Evolutionary conservation across 2,888 invertebrate genomes (phyloP), one percentile per base, ranked within the genome.

Genomic region (Caenorhabditis virilis): DNA sequence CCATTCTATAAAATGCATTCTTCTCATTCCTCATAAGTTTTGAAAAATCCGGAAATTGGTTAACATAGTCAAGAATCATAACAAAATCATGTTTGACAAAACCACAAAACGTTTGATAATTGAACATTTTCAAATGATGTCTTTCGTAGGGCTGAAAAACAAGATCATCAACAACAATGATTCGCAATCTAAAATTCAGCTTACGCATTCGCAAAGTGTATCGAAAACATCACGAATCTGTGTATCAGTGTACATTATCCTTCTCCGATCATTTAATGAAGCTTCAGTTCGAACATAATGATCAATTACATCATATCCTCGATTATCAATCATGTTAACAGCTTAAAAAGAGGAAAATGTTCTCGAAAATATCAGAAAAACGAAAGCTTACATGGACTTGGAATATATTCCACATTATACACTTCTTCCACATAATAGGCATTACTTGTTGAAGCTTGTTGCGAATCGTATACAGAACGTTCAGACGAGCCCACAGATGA

Each of bases 231-330:
- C 67, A 42, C 64, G 23, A 11, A 74, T 74, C 25, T 55, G 64
- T 15, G 67, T 59, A 15, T 71, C 62, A 9, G 74, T 74, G 54
- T 71, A 74, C 71, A 74, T 69, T 16, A 74, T 69, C 23, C 62
- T 63, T 16, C 74, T 54, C 2, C 74, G 52, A 38, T 71, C 67
- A 41, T 71, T 71, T 57, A 74, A 47, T 4, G 71, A 64, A 1
- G 70, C 60, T 49, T 74, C 74, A 18, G 60, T 61, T 30, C 53
- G 39, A n/a, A 71, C 47, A 42, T 64, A 64, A 20, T 62, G 66
- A 36, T 66, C 57, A 15, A 30, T 30, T 30, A 30, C 6, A 9
- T 6, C 13, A 30, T 9, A 30, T 30, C 6, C 13, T 9, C 13
- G 30, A 30, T 30, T 13, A 30, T 30, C 6, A 30, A 30, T 30